Evolutionary conservation across 1,140 invertebrate species (phyloP), one percentile per base, ranked within the genome.

Genomic region (Caenorhabditis elegans): DNA sequence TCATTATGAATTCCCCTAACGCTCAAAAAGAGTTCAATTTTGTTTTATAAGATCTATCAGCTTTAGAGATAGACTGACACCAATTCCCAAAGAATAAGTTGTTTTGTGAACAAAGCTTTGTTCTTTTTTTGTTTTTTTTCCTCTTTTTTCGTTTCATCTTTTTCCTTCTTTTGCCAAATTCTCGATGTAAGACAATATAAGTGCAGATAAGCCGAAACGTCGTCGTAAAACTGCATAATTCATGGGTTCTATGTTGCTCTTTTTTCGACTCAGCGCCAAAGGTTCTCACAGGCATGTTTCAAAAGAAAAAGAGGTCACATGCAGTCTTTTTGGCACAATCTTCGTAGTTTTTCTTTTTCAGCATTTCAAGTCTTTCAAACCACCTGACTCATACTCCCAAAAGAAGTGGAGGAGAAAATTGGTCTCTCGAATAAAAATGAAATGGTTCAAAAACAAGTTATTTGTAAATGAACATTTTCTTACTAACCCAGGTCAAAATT

Each of bases 171-270:
- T 22, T 24, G 3, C 19, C 22, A 36, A 36, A 36, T 39, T 22
- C 31, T n/a, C 17, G 46, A 46, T 76, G 36, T 47, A 43, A 76
- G 36, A 76, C 43, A 43, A 76, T 76, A n/a, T n/a, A n/a, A 76
- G 46, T 76, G 70, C 36, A 46, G 36, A 76, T 76, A 76, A 76
- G 43, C 70, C 28, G 39, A 46, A 77, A 48, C 47, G 76, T 26
- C 43, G 43, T 31, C 47, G 76, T 77, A 77, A 19, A 77, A 77
- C 46, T 46, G 24, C 43, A 77, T 49, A 34, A 77, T 77, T 49
- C 43, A 48, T 77, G 43, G 36, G 26, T 49, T 77, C 43, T n/a
- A n/a, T 34, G 28, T 49, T 49, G 22, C 46, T 77, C 76, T n/a
- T 34, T 77, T 76, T 77, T 76, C 19, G 36, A 13, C 46, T n/a